Conservation (phyloP, 2,113 vertebrate species). For the Hypocryptadius cinnamomeus region DNA sequence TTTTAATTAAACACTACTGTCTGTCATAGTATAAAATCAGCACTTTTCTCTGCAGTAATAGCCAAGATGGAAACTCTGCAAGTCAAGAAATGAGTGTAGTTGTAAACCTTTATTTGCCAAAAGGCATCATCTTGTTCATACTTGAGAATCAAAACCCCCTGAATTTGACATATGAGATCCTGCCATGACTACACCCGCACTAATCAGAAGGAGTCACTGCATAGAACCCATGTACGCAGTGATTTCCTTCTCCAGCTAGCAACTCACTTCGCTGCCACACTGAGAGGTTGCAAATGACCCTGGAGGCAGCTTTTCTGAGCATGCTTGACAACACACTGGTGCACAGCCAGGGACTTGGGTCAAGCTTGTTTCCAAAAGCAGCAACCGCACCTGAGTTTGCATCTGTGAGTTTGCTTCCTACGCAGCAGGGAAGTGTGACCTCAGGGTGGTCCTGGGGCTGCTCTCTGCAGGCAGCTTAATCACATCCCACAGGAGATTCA, state of each 20-base stretch:
- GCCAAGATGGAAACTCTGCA: background rate
- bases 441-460: background rate
- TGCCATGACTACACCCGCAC: background rate
- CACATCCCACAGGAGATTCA: background rate
- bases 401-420: background rate
- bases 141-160: background rate
- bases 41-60: background rate
- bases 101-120: background rate
- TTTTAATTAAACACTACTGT: background rate
- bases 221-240: background rate
- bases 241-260: background rate
- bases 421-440: background rate
- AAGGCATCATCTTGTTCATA: background rate
- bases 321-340: background rate
- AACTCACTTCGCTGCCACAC: background rate
- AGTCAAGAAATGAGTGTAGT: background rate
- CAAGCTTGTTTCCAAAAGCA: background rate
- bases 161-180: background rate
- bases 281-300: background rate
- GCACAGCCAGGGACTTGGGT: background rate
- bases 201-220: background rate
- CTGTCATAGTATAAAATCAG: background rate
- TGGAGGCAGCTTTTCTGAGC: slow-evolving; percentile 14
- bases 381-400: background rate
- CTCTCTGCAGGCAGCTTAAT: background rate